Evolutionary conservation across 2,797 vertebrate species (phyloP), one percentile per base, ranked within the genome.

Genomic region (Falco columbarius): DNA sequence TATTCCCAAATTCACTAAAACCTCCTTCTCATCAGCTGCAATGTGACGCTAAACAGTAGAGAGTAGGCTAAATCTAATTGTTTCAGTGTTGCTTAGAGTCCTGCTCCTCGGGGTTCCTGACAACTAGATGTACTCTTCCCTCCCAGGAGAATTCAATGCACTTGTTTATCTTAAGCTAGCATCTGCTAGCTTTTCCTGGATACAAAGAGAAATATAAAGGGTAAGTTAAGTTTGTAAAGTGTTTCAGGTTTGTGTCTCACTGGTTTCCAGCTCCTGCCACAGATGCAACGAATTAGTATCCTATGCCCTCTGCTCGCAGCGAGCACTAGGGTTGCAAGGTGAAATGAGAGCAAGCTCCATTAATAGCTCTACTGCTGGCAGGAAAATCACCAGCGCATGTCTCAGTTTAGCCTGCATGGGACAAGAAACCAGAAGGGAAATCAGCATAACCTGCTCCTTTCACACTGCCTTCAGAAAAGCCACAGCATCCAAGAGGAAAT

Each of bases 1-100:
- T 89, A 42, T 68, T 92, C 84, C 56, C 36, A 56, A 85, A 38
- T 12, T 84, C 68, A 32, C 59, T 68, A 44, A 91, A 93, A 34
- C 2, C 16, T 51, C 46, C 18, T 86, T 42, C n/a, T 75, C 55
- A 88, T 47, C 74, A 71, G 19, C 40, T 67, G 26, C 77, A 81
- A 11, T 7, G 44, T 24, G 83, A 86, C 52, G 11, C 38, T 80
- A 66, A 89, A 32, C 12, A 58, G 22, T 21, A 21, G 83, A 71
- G 16, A 49, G 24, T 4, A 81, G 49, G 32, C 12, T 79, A n/a
- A 83, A 55, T 26, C 38, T 21, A 7, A 62, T 10, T 34, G 32
- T 40, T 63, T 38, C 12, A 14, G 36, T 7, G 54, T 2, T 77
- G 44, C 56, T 81, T 18, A 19, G 44, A 59, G 40, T 20, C 55